These are phyloP conservation scores for Neocrepidodera transversa DNA, from an alignment of 2,888 invertebrate species.

Conservation along the genomic window DNA sequence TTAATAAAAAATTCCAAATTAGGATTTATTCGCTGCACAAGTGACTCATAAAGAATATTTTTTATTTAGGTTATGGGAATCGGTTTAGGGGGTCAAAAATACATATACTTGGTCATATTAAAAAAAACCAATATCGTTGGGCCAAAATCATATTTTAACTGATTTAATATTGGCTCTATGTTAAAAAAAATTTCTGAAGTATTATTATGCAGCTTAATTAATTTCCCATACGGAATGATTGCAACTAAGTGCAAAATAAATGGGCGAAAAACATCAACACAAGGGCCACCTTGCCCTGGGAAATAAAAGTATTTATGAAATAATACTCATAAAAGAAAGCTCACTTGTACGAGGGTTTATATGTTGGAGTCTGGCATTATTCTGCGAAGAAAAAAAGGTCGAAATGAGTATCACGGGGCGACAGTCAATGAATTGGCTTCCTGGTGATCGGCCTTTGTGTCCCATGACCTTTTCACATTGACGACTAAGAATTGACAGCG, in stretches of 20 bases:
- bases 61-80: no score
- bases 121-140: no score
- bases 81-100: no score
- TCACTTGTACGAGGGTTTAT: conserved; percentile 31
- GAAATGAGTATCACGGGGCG: conserved; percentile 57
- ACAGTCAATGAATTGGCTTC: conserved; percentile 53
- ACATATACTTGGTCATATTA: no score
- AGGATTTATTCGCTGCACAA: conserved; percentile 8
- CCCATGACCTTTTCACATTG: conserved; percentile 55
- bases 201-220: no score
- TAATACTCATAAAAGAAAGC: conserved; percentile 28
- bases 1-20: conserved; percentile 29
- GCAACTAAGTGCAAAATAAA: not conserved
- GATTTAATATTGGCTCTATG: no score
- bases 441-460: conserved; percentile 51
- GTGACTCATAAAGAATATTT: not conserved
- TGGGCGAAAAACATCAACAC: conserved; percentile 24
- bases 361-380: conserved; percentile 39
- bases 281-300: conserved; percentile 57
- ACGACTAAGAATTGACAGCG: conserved; percentile 56
- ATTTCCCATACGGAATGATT: not conserved
- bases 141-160: no score
- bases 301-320: conserved; percentile 39
- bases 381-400: conserved; percentile 51
- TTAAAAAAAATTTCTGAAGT: no score